phyloP scores from a whole-genome alignment of 2,113 vertebrate species.

The Phalacrocorax aristotelis region DNA sequence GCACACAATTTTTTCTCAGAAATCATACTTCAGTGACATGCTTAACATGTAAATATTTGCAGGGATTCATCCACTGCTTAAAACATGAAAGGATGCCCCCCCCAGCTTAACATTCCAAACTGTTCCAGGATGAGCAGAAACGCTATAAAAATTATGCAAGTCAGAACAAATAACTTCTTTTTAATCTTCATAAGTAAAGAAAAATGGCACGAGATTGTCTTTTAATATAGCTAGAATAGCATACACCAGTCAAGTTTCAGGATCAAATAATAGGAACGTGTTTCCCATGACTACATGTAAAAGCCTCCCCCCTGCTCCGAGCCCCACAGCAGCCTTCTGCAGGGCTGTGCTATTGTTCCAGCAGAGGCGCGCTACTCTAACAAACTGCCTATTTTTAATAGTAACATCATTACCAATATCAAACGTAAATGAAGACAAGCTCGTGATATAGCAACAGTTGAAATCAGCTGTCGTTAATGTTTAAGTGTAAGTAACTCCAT shows the following conservation, averaged over 20 bases:
- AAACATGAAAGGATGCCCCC: not conserved
- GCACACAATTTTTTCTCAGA: not conserved
- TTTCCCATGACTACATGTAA: not conserved
- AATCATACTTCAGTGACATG: slow-evolving; percentile 3
- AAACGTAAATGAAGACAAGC: not conserved
- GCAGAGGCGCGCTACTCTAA: not conserved
- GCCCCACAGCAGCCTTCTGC: not conserved
- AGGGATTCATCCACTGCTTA: not conserved
- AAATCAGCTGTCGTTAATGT: not conserved
- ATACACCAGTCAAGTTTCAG: not conserved
- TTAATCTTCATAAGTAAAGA: not conserved
- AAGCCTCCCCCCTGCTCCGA: not conserved
- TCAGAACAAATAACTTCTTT: not conserved
- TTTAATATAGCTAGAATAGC: rapidly evolving
- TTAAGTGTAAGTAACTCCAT: not conserved
- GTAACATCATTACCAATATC: not conserved
- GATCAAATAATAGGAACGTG: rapidly evolving
- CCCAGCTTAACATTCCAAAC: not conserved
- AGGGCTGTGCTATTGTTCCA: not conserved
- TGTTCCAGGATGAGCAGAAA: not conserved
- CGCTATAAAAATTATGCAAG: not conserved
- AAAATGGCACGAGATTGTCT: rapidly evolving
- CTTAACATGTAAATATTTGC: not conserved
- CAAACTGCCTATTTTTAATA: not conserved
- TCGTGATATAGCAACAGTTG: not conserved